Evolutionary conservation across 2,888 invertebrate species (phyloP), one percentile per base, ranked within the genome.

Genomic region (Cheilosia soror): DNA sequence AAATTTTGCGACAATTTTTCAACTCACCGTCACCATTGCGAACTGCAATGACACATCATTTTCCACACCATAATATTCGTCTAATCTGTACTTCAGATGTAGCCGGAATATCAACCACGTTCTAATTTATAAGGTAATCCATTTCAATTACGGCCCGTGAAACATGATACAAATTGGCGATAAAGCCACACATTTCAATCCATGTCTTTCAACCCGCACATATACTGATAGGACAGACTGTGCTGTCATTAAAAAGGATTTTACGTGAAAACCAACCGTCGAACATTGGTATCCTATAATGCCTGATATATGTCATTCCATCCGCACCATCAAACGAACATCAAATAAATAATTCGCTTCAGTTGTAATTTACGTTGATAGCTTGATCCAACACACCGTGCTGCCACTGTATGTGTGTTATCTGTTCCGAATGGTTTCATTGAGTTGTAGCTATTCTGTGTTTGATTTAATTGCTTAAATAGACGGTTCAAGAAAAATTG

Each of bases 331-430:
- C 78, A 78, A 71, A 57, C 42, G 25, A 77, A 78, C 78, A 83
- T 47, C 68, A 77, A 66, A 82, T 72, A 77, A 77, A 82, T 69
- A 73, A 83, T 78, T 83, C 69, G 78, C 55, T 73, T 63, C 57
- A 62, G 68, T 37, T 37, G 37, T 55, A 73, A 73, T 72, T 83
- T 63, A 78, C 72, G 66, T 53, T 62, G 66, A 72, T 72, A 77
- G 77, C 77, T 77, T 44, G 40, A 73, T 53, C 31, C n/a, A 20
- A 11, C 29, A 11, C 37, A 4, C 13, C 9, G 11, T 20, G 20
- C 20, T 20, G 20, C 2, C 20, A 20, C 20, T 49, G 11, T 62
- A 31, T 40, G 51, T 55, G 37, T 37, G 47, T 15, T 47, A 20
- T 47, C 49, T 62, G 31, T 60, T 58, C 37, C 33, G 20, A 53